phyloP scores from a whole-genome alignment of 2,113 vertebrate species.

The Syngnathus floridae region DNA sequence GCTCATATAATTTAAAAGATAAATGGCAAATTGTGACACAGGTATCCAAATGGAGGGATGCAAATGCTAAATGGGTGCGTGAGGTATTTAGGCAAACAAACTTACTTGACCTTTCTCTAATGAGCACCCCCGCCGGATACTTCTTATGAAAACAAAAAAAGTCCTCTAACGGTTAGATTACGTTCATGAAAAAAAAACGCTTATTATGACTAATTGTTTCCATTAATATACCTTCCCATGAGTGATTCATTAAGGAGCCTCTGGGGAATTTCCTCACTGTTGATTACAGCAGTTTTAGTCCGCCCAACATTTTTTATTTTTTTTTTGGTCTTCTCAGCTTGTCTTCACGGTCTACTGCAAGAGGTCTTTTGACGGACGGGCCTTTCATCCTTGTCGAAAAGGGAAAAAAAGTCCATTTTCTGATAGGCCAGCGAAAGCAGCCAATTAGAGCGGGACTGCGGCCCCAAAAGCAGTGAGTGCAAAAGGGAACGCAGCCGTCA shows the following conservation, averaged over 20 bases:
- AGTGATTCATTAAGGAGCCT: conserved; percentile 74
- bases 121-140: conserved; percentile 58
- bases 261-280: conserved; percentile 73
- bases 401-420: conserved; percentile 19
- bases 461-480: conserved; percentile 24
- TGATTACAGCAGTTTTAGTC: conserved; percentile 65
- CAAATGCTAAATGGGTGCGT: conserved; percentile 40
- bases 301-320: conserved; percentile 64
- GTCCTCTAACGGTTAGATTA: not conserved
- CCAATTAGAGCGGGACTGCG: conserved; percentile 56
- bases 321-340: conserved; percentile 61
- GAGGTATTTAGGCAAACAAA: conserved; percentile 66
- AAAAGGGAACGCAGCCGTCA: conserved; percentile 45
- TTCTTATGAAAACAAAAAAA: not conserved
- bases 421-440: conserved; percentile 47
- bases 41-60: conserved; percentile 7
- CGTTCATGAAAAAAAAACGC: not conserved
- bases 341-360: conserved; percentile 45
- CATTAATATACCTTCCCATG: conserved; percentile 73
- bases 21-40: not conserved
- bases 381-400: conserved; percentile 8
- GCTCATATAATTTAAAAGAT: not conserved
- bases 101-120: conserved; percentile 70
- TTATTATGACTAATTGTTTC: conserved; percentile 75
- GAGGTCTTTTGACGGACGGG: conserved; percentile 27